Conservation (phyloP, 53 echinoderm and acorn worm species). For the Echinarachnius parma region DNA sequence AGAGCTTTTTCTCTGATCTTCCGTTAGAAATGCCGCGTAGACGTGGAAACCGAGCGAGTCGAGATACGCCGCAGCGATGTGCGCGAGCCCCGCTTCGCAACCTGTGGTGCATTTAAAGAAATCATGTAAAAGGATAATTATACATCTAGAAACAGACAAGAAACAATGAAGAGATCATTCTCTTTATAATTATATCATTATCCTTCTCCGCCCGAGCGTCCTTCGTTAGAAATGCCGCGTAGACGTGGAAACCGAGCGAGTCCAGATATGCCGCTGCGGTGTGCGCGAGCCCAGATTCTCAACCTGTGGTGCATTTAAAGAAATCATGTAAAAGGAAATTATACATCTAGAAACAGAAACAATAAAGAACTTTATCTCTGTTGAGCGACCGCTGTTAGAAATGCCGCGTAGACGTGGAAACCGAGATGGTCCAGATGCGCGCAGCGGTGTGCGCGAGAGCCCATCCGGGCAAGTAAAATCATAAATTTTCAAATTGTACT, state of each 20-base stretch:
- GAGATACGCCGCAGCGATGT: constrained; percentile 68
- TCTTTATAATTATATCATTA: too few relatives aligned
- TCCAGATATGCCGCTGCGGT: constrained; percentile 74
- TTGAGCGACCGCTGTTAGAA: constrained; percentile 70
- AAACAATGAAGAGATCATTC: too few relatives aligned
- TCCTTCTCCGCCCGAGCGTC: constrained; percentile 81
- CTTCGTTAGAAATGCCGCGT: constrained; percentile 77
- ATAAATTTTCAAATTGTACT: too few relatives aligned
- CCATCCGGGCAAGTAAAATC: too few relatives aligned
- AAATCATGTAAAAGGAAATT: too few relatives aligned
- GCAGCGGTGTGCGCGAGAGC: constrained; percentile 79
- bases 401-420: constrained; percentile 80
- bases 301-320: too few relatives aligned
- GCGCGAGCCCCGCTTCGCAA: constrained; percentile 87
- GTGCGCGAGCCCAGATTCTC: constrained; percentile 84
- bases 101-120: too few relatives aligned
- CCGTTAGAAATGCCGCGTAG: constrained; percentile 75
- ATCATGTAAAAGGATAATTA: too few relatives aligned
- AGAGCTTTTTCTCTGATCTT: too few relatives aligned
- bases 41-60: constrained; percentile 82
- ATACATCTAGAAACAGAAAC: too few relatives aligned
- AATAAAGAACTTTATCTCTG: too few relatives aligned
- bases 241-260: constrained; percentile 74
- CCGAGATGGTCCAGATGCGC: constrained; percentile 76
- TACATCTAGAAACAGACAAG: too few relatives aligned